Conservation (phyloP, 2,888 invertebrate genomes). For the Ctenicera cuprea region DNA sequence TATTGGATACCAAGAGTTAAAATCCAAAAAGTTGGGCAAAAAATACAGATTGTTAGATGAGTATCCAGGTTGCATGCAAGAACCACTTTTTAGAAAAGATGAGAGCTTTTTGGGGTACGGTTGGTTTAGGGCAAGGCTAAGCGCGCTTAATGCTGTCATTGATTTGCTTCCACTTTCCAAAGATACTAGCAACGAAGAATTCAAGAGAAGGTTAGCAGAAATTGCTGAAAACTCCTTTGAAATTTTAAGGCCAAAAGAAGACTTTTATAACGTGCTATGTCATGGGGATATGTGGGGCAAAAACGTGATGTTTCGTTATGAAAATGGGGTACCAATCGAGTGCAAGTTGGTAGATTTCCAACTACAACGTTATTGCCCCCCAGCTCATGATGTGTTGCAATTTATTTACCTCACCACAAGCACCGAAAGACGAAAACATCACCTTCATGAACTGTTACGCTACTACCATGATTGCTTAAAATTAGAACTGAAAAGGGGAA, state of each 20-base stretch:
- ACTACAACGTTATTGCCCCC: conserved; percentile 76
- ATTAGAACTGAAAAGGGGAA: conserved; percentile 41
- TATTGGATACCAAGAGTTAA: conserved; percentile 62
- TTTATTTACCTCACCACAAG: conserved; percentile 59
- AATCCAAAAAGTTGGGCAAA: conserved; percentile 54
- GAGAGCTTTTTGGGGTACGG: conserved; percentile 62
- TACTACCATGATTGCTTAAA: conserved; percentile 52
- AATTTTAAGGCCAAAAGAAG: conserved; percentile 64
- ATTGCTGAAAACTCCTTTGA: conserved; percentile 60
- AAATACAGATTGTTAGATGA: conserved; percentile 60
- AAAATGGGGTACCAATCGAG: conserved; percentile 56
- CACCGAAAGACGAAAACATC: conserved; percentile 54
- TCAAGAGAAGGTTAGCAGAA: conserved; percentile 44
- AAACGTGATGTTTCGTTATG: conserved; percentile 65
- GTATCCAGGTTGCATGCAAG: conserved; percentile 64
- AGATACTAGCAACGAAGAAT: conserved; percentile 37
- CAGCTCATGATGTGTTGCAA: conserved; percentile 77
- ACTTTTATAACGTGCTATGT: conserved; percentile 67
- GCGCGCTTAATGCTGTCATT: conserved; percentile 42
- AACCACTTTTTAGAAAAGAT: conserved; percentile 69
- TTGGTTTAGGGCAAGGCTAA: conserved; percentile 43
- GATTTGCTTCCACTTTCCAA: conserved; percentile 46
- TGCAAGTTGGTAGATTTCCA: conserved; percentile 67
- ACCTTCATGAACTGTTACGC: conserved; percentile 53
- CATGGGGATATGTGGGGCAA: conserved; percentile 67